Evolutionary conservation across 1,140 invertebrate species (phyloP).

Genomic region (Lordiphosa clarofinis): DNA sequence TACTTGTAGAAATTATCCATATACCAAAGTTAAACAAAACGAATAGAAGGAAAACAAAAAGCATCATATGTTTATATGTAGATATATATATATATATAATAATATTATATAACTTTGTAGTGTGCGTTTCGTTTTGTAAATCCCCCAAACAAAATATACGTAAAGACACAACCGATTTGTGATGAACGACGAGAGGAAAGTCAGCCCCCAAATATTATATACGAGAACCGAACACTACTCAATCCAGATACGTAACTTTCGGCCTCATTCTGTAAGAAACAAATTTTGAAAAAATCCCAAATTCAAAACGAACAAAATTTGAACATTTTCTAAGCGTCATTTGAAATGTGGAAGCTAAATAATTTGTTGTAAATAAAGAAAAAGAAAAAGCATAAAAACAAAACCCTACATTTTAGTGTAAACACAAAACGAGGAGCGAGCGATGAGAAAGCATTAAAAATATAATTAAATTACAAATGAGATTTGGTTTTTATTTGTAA

Average conservation of each 20-base stretch:
- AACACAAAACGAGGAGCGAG: conserved; percentile 36
- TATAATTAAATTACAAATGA: conserved; percentile 78
- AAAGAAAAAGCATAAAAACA: conserved; percentile 16
- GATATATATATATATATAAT: conserved; percentile 34
- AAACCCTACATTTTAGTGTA: conserved; percentile 59
- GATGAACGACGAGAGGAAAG: conserved; percentile 4
- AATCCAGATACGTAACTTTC: conserved; percentile 79
- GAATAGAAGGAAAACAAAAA: conserved; percentile 24
- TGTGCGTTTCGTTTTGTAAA: conserved; percentile 69
- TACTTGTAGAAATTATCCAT: conserved; percentile 67
- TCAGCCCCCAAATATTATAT: conserved; percentile 23
- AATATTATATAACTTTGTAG: conserved; percentile 66
- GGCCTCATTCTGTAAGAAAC: conserved; percentile 79
- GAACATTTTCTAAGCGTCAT: conserved; percentile 21
- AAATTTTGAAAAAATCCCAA: conserved; percentile 17
- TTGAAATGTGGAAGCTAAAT: conserved; percentile 57
- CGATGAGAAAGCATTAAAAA: conserved; percentile 51
- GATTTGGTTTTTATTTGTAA: conserved; percentile 79
- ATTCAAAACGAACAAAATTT: conserved; percentile 17
- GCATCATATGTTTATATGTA: conserved; percentile 73
- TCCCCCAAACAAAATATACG: conserved; percentile 36
- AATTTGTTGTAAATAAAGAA: conserved; percentile 79
- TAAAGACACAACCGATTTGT: conserved; percentile 25
- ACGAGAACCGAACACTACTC: conserved; percentile 44
- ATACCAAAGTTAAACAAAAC: conserved; percentile 71